These are phyloP conservation scores for Lagodon rhomboides DNA, from an alignment of 2,797 vertebrate genomes.

Conservation along the genomic window DNA sequence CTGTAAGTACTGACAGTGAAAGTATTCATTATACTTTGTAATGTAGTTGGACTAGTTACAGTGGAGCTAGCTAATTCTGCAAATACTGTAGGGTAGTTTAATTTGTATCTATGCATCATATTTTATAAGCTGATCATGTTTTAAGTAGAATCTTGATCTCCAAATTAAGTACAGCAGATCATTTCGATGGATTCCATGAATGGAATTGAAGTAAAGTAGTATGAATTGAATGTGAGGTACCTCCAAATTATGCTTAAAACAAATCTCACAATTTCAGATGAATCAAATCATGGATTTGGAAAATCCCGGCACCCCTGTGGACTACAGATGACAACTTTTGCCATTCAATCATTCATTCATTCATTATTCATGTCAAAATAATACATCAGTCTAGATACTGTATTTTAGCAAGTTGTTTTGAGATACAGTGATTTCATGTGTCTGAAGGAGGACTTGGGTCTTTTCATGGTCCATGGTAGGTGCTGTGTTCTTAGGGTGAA, in stretches of 20 bases:
- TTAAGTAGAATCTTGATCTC: slow-evolving; percentile 10
- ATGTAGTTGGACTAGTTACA: background rate
- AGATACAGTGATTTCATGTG: background rate
- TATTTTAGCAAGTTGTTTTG: slow-evolving; percentile 7
- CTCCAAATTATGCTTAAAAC: slow-evolving; percentile 10
- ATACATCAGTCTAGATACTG: background rate
- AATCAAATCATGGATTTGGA: too few species aligned
- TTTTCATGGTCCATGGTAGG: slow-evolving; percentile 30
- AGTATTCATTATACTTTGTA: background rate
- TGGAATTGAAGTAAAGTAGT: background rate
- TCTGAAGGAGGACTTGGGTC: slow-evolving; percentile 20
- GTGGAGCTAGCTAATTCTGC: background rate
- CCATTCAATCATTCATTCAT: slow-evolving; percentile 1
- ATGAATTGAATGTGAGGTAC: slow-evolving; percentile 6
- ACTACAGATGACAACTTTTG: background rate
- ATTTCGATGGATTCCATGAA: background rate
- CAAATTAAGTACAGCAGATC: background rate
- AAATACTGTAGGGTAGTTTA: background rate
- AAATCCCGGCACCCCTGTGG: too few species aligned
- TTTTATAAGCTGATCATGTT: background rate
- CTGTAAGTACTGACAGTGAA: background rate
- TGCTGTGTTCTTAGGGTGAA: slow-evolving; percentile 16
- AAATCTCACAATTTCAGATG: too few species aligned
- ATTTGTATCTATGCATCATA: background rate
- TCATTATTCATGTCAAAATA: background rate